These are phyloP conservation scores for Hippocampus kuda DNA, from an alignment of 2,797 vertebrate species.

Conservation along the genomic window DNA sequence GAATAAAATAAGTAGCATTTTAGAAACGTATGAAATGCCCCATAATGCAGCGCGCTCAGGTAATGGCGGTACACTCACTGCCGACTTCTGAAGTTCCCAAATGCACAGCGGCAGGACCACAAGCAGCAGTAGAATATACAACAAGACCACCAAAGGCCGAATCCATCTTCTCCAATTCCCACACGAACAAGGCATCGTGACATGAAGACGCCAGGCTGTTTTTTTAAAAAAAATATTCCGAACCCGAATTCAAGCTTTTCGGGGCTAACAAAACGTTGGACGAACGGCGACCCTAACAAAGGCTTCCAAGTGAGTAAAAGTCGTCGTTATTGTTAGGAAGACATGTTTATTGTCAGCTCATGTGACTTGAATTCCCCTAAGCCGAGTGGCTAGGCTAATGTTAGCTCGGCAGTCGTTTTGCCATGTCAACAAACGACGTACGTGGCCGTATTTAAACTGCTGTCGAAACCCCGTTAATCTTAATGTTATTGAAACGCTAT, in stretches of 20 bases:
- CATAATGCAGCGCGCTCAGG: background rate
- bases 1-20: no score
- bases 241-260: background rate
- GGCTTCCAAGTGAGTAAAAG: background rate
- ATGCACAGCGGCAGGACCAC: slow-evolving; percentile 82
- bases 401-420: slow-evolving; percentile 50
- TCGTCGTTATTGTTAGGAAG: slow-evolving; percentile 8
- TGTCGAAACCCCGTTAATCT: rapidly evolving
- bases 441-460: background rate
- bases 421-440: slow-evolving; percentile 55
- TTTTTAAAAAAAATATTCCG: slow-evolving; percentile 4
- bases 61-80: slow-evolving; percentile 59
- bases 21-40: background rate
- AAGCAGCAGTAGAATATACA: slow-evolving; percentile 79
- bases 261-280: slow-evolving; percentile 5
- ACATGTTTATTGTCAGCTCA: slow-evolving; percentile 25
- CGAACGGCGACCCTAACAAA: background rate
- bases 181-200: slow-evolving; percentile 85
- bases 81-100: slow-evolving; percentile 86
- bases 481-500: background rate
- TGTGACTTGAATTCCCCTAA: slow-evolving; percentile 24
- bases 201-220: slow-evolving; percentile 27
- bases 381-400: slow-evolving; percentile 27
- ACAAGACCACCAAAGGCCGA: slow-evolving; percentile 78
- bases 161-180: slow-evolving; percentile 96